Evolutionary conservation across 2,797 vertebrate genomes (phyloP).

Genomic region (Argya squamiceps): DNA sequence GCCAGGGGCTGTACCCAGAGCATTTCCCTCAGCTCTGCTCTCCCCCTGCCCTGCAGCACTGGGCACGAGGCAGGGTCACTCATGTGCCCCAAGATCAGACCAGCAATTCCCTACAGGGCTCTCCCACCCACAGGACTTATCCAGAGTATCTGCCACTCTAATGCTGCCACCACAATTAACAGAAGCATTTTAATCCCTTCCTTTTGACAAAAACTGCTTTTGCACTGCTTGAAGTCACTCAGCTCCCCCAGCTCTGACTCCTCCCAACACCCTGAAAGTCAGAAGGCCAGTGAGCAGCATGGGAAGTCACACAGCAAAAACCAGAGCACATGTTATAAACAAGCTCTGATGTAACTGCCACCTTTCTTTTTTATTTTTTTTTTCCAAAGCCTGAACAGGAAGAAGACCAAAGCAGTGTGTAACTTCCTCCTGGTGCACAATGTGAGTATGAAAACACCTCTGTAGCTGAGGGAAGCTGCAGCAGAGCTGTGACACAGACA

Average conservation of each 20-base stretch:
- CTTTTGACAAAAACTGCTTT: not conserved
- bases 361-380: not conserved
- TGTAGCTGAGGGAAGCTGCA: not conserved
- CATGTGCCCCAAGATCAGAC: rapidly evolving
- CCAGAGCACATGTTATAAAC: not conserved
- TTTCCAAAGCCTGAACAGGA: not conserved
- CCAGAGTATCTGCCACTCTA: not conserved
- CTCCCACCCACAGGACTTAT: not conserved
- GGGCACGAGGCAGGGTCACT: rapidly evolving
- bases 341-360: not conserved
- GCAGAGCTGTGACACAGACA: not conserved
- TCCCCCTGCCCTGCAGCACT: too few relatives aligned
- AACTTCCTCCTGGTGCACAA: not conserved
- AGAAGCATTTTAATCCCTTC: not conserved
- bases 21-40: not conserved
- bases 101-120: not conserved
- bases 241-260: not conserved
- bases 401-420: not conserved
- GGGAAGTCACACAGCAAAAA: not conserved
- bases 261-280: not conserved
- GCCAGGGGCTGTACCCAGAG: rapidly evolving
- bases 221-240: not conserved
- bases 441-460: not conserved
- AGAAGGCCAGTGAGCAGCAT: not conserved
- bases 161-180: not conserved